Evolutionary conservation across 2,797 vertebrate species (phyloP).

Genomic region (Microctenopoma steveboyesi): DNA sequence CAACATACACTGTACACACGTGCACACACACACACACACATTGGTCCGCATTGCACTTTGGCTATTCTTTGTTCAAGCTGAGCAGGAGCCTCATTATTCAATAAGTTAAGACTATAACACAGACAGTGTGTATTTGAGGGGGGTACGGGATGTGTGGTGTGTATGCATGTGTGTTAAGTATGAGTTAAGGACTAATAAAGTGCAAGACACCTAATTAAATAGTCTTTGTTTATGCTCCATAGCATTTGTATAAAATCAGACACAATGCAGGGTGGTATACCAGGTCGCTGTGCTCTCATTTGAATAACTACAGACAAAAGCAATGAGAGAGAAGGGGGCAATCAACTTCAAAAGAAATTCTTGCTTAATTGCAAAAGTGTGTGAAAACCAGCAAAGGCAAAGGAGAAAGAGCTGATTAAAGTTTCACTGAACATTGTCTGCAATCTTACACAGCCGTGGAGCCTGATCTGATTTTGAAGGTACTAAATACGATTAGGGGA

Average conservation of each 20-base stretch:
- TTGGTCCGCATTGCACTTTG: conserved; percentile 65
- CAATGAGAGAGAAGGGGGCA: conserved; percentile 59
- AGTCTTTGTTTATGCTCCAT: conserved; percentile 82
- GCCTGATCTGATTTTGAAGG: conserved; percentile 41
- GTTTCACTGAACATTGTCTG: conserved; percentile 34
- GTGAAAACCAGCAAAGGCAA: conserved; percentile 63
- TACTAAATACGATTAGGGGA: conserved; percentile 22
- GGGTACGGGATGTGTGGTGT: conserved; percentile 40
- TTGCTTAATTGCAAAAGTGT: conserved; percentile 75
- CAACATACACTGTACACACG: conserved; percentile 34
- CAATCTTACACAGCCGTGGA: conserved; percentile 32
- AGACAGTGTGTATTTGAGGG: conserved; percentile 49
- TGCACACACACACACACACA: conserved; percentile 53
- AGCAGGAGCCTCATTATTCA: conserved; percentile 75
- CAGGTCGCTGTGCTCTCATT: conserved; percentile 71
- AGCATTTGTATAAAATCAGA: conserved; percentile 74
- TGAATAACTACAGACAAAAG: conserved; percentile 77
- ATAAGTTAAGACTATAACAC: conserved; percentile 65
- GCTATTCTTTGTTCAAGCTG: conserved; percentile 65
- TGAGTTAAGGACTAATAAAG: conserved; percentile 82
- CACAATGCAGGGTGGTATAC: conserved; percentile 71
- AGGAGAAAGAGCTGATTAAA: conserved; percentile 62
- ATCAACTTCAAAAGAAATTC: conserved; percentile 77
- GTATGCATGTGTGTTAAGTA: conserved; percentile 70
- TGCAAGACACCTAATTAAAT: conserved; percentile 83